Evolutionary conservation across 2,888 invertebrate species (phyloP).

Genomic region (Ischnura elegans): DNA sequence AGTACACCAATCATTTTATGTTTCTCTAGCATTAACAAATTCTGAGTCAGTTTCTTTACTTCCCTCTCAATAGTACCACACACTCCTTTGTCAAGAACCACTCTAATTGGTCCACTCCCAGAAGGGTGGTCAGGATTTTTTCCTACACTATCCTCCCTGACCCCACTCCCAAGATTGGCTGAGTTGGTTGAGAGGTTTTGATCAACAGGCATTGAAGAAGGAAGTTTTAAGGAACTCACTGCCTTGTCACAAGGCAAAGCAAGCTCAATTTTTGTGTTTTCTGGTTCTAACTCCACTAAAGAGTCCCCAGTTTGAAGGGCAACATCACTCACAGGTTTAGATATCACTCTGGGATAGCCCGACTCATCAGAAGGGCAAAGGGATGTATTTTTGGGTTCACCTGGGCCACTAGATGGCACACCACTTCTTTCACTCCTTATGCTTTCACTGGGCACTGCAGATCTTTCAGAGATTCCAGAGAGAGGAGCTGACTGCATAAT

Average conservation of each 20-base stretch:
- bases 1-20: slow-evolving; percentile 52
- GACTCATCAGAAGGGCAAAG: neutral
- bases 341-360: neutral
- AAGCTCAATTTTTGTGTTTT: neutral
- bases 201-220: neutral
- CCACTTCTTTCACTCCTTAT: neutral
- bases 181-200: neutral
- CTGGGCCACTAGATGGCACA: neutral
- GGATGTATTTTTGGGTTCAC: neutral
- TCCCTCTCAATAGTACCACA: slow-evolving; percentile 50
- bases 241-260: neutral
- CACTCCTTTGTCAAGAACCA: neutral
- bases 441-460: neutral
- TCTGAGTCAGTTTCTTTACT: slow-evolving; percentile 24
- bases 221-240: neutral
- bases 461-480: neutral
- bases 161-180: neutral
- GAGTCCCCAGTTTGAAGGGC: slow-evolving; percentile 42
- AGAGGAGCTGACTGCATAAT: neutral
- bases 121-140: slow-evolving; percentile 12
- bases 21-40: slow-evolving; percentile 28
- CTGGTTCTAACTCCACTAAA: neutral
- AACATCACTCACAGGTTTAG: slow-evolving; percentile 37
- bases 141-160: neutral
- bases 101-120: neutral